Base-by-base conservation (phyloP, 2,888 invertebrate genomes). In the Proisotoma minuta region DNA sequence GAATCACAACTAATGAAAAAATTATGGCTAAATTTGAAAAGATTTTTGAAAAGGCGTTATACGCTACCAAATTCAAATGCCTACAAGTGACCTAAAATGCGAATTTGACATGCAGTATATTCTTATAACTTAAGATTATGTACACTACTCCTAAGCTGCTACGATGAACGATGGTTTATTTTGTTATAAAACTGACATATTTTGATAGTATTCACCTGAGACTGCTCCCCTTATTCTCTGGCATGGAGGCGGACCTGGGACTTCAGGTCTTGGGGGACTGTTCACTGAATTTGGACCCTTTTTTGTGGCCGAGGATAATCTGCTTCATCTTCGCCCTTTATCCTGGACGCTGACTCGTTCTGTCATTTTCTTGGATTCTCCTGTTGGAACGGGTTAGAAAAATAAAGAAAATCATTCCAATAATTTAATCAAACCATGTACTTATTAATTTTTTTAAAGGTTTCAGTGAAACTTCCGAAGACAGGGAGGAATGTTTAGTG, bases 381-480 rank as follows among this genome's bases (percentile, higher is more conserved):
- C 95, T 0, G 94, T 91, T 1, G 91, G 92, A 2, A 87, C 91
- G 1, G 77, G 77, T 77, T 62, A 59, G 62, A 51, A 27, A 1
- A 15, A 39, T 10, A 18, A 26, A 12, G 48, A 23, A 49, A 23
- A 47, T 2, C 2, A 20, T 43, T 52, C 22, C 4, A 29, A 50
- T 5, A 27, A 34, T 24, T 43, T 34, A 20, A 15, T 54, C 26
- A n/a, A 23, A 54, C 26, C 24, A 48, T 39, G 18, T 29, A 20
- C n/a, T n/a, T n/a, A n/a, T n/a, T n/a, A n/a, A n/a, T n/a, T n/a
- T 57, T 29, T 10, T 18, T 18, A 79, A 80, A 27, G 95, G 95
- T 0, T 95, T 87, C 76, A 94, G 93, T 78, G 94, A 91, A 75
- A 91, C 93, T n/a, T n/a, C n/a, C n/a, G n/a, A n/a, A n/a, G n/a